phyloP scores from a whole-genome alignment of 2,888 invertebrate species.

The Scaptomyza polygonia region DNA sequence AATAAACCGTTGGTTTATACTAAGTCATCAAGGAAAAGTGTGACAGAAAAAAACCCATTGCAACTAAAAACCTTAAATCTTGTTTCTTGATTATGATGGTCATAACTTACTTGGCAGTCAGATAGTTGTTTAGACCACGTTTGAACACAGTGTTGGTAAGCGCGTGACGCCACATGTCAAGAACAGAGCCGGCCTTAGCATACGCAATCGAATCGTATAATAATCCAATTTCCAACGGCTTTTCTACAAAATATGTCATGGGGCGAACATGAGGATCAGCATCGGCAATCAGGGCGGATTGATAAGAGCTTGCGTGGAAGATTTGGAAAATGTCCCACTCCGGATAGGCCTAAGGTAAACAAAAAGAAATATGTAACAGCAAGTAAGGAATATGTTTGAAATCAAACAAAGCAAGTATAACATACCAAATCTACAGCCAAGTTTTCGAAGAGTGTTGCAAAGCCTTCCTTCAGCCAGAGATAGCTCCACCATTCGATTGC shows the following conservation, averaged over 20 bases:
- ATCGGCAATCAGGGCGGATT: slow-evolving; percentile 89
- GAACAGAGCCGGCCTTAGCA: slow-evolving; percentile 91
- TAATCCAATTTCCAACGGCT: slow-evolving; percentile 92
- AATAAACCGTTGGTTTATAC: neutral
- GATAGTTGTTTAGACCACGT: slow-evolving; percentile 78
- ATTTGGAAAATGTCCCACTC: slow-evolving; percentile 91
- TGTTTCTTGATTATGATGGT: neutral
- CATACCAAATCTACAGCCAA: slow-evolving; percentile 75
- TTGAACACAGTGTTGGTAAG: slow-evolving; percentile 79
- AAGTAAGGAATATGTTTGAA: neutral
- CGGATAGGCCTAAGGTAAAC: slow-evolving; percentile 85
- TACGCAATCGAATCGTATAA: slow-evolving; percentile 95
- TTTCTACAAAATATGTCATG: slow-evolving; percentile 91
- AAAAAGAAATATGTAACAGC: neutral
- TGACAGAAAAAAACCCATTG: too few species aligned
- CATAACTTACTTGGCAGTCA: slow-evolving; percentile 72
- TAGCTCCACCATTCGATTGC: slow-evolving; percentile 89
- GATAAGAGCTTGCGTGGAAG: slow-evolving; percentile 90
- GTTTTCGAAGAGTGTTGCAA: slow-evolving; percentile 84
- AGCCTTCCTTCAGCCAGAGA: slow-evolving; percentile 91
- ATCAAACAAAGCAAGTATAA: neutral
- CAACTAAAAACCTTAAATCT: too few species aligned
- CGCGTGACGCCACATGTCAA: slow-evolving; percentile 82
- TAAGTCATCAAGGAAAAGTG: neutral
- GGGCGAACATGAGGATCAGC: slow-evolving; percentile 91